Base-by-base conservation (phyloP, 2,113 vertebrate species). In the Salvelinus fontinalis region DNA sequence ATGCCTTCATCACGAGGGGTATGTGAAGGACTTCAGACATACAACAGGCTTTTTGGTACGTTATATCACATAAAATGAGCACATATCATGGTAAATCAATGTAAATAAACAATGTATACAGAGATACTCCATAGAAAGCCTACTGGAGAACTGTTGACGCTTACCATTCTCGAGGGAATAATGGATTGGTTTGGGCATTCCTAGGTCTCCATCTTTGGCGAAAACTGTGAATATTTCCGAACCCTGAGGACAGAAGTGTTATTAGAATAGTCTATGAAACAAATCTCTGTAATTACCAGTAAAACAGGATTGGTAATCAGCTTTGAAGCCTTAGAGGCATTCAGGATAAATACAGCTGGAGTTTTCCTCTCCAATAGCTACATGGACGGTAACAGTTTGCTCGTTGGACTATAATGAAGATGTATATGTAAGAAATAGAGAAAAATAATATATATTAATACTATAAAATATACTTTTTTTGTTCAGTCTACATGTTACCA, bases 191-290 rank as follows among this genome's bases (percentile, higher is more conserved):
- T 98, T 97, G 76, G 97, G 97, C 75, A 93, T 95, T 75, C 95
- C 96, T 73, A 92, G 90, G 79, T 99, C 98, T 78, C 98, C 97
- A 48, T 99, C 97, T 86, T 95, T 90, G 57, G 97, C 98, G 54
- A 90, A 79, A 70, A 98, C 95, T 2, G 92, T 96, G 76, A 97
- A 94, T 81, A 99, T 95, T 89, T 97, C 96, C 1, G 97, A 97
- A 84, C 95, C 96, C 97, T 99, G 72, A 27, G 29, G 54, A 57
- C 14, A 57, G 54, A 57, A 57, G 54, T 57, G 54, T 20, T 57
- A 18, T 57, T 57, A 57, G 54, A 57, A 57, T 20, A 57, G 54
- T 57, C 20, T 20, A 57, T 44, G 39, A 72, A 64, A 77, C 22
- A 77, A 72, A 57, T 54, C 13, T 54, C 13, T 49, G 16, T 62